These are phyloP conservation scores for Tapirus indicus DNA, from an alignment of 2,797 vertebrate species.

Conservation along the genomic window DNA sequence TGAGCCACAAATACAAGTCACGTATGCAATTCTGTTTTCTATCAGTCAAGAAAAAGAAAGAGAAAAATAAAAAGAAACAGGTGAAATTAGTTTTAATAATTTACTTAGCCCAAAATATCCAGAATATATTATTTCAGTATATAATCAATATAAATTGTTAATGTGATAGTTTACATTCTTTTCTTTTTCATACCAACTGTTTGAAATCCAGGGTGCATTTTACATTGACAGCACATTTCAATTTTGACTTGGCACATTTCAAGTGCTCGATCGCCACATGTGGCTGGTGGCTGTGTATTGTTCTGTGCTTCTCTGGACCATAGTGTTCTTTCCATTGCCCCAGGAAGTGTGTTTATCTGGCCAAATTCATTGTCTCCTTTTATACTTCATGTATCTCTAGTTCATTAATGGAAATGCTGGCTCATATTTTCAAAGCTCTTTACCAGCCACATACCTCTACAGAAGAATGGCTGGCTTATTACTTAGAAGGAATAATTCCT, in stretches of 20 bases:
- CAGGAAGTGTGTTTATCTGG: neutral
- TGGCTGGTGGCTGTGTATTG: neutral
- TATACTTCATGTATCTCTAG: neutral
- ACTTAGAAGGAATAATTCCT: neutral
- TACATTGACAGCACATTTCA: neutral
- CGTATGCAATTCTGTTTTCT: neutral
- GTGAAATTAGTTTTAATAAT: neutral
- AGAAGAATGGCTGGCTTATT: neutral
- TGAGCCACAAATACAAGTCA: neutral
- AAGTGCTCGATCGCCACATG: rapidly evolving
- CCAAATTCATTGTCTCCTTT: neutral
- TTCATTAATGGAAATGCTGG: neutral
- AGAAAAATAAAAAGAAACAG: neutral
- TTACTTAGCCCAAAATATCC: neutral
- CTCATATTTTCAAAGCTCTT: slow-evolving; percentile 3
- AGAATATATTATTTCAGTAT: neutral
- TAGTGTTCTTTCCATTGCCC: neutral
- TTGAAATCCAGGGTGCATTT: neutral
- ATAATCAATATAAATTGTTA: neutral
- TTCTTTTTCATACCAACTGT: neutral
- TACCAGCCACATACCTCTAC: neutral
- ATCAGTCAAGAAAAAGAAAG: neutral
- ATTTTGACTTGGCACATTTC: neutral
- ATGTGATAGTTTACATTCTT: neutral
- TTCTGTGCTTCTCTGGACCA: neutral